phyloP scores from a whole-genome alignment of 2,797 vertebrate genomes.

The Mastacembelus armatus region DNA sequence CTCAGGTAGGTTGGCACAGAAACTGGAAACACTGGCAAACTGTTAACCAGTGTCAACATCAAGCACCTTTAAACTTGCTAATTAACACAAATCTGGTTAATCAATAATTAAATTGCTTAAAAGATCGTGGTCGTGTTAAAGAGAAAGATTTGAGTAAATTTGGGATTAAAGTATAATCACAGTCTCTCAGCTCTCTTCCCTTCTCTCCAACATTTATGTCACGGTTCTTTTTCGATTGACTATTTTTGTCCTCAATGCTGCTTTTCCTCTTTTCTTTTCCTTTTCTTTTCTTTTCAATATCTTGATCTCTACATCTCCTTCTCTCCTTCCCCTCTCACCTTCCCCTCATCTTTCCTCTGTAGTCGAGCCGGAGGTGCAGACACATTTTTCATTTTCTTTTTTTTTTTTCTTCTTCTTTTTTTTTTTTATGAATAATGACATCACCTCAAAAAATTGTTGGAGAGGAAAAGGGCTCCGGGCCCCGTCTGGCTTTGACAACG shows the following conservation, averaged over 20 bases:
- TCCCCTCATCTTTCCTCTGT: slow-evolving; percentile 33
- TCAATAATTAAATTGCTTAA: too few species aligned
- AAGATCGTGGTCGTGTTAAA: too few species aligned
- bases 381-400: slow-evolving; percentile 65
- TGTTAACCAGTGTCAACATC: too few species aligned
- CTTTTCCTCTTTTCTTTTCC: not conserved
- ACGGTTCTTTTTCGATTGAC: slow-evolving; percentile 11
- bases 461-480: slow-evolving; percentile 73
- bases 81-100: too few species aligned
- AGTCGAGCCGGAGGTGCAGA: slow-evolving; percentile 63
- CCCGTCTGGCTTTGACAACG: slow-evolving; percentile 71
- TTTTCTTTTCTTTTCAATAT: slow-evolving; percentile 10
- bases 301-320: slow-evolving; percentile 36
- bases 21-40: too few species aligned
- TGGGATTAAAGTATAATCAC: not conserved
- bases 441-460: slow-evolving; percentile 77
- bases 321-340: slow-evolving; percentile 29
- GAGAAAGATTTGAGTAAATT: too few species aligned
- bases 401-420: too few species aligned
- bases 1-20: too few species aligned
- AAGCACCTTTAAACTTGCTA: too few species aligned
- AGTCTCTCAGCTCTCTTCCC: too few species aligned
- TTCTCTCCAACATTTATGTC: slow-evolving; percentile 9
- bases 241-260: slow-evolving; percentile 21
- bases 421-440: slow-evolving; percentile 77